A percentile compares a stretch with the other conserved stretches of the same genome.
phyloP scores from a whole-genome alignment of 2,888 invertebrate species.

The Leptopilina syphax region DNA sequence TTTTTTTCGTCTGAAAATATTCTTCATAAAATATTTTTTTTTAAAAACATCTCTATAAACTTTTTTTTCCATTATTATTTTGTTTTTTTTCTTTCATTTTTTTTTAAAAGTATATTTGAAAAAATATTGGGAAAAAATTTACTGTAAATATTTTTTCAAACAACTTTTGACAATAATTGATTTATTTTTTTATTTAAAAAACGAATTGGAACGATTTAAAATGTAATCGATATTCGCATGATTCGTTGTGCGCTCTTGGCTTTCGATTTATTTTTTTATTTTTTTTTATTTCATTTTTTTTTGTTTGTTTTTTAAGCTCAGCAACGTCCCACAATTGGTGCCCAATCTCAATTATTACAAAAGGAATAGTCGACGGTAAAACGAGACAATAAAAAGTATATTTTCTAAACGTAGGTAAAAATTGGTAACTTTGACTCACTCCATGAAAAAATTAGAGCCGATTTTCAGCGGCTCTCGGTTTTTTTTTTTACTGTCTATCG shows the following conservation, averaged over 20 bases:
- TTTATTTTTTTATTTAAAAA: constrained; percentile 40
- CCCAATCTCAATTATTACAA: constrained; percentile 74
- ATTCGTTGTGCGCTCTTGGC: constrained; percentile 45
- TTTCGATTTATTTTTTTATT: constrained; percentile 31
- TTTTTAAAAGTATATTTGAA: neutral
- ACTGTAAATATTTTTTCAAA: constrained; percentile 44
- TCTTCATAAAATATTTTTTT: constrained; percentile 1
- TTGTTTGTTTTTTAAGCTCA: constrained; percentile 27
- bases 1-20: neutral
- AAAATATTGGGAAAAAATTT: constrained; percentile 42
- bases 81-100: no score
- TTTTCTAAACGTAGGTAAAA: constrained; percentile 74
- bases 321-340: constrained; percentile 68
- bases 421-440: constrained; percentile 76
- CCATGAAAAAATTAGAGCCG: constrained; percentile 72
- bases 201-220: constrained; percentile 21
- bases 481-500: constrained; percentile 63
- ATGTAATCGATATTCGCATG: constrained; percentile 19
- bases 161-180: neutral
- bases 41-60: neutral
- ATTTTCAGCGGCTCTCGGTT: constrained; percentile 49
- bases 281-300: no score
- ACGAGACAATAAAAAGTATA: constrained; percentile 73
- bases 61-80: no score
- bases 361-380: constrained; percentile 74